These are phyloP conservation scores for Drosophila simulans DNA, from an alignment of 1,140 invertebrate genomes.

Conservation along the genomic window DNA sequence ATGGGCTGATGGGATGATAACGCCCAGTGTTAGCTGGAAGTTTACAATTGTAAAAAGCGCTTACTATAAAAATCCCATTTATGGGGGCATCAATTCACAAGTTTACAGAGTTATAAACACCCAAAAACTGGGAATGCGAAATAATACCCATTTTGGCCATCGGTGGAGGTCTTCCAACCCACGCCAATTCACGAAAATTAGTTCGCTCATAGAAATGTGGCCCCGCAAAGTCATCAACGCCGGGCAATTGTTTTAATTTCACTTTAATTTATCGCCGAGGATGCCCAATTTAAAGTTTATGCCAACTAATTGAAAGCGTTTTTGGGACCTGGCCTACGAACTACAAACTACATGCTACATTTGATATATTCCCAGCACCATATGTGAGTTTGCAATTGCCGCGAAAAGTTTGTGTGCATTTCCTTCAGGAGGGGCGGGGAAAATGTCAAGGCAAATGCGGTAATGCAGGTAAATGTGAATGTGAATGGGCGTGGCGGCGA, in stretches of 20 bases:
- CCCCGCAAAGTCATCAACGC: conserved; percentile 25
- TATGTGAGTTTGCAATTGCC: conserved; percentile 14
- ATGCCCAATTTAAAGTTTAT: conserved; percentile 51
- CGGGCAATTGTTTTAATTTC: conserved; percentile 47
- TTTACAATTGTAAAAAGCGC: neutral
- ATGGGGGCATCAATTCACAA: neutral
- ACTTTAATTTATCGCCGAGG: conserved; percentile 42
- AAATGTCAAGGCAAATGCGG: conserved; percentile 51
- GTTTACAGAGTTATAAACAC: neutral
- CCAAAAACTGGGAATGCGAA: too few species aligned
- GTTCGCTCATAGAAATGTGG: conserved; percentile 27
- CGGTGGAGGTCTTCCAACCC: conserved; percentile 18
- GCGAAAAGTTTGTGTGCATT: conserved; percentile 20
- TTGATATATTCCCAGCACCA: conserved; percentile 8
- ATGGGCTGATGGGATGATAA: neutral
- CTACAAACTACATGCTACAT: conserved; percentile 7
- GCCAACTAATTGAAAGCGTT: conserved; percentile 34
- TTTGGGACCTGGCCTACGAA: conserved; percentile 17
- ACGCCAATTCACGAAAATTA: conserved; percentile 16
- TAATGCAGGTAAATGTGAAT: conserved; percentile 14
- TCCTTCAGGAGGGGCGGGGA: conserved; percentile 11
- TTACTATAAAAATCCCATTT: neutral
- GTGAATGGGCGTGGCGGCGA: neutral
- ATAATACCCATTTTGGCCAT: conserved; percentile 20
- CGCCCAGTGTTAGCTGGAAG: neutral